These are phyloP conservation scores for Etheostoma nigrum DNA, from an alignment of 2,797 vertebrate species.

Conservation along the genomic window DNA sequence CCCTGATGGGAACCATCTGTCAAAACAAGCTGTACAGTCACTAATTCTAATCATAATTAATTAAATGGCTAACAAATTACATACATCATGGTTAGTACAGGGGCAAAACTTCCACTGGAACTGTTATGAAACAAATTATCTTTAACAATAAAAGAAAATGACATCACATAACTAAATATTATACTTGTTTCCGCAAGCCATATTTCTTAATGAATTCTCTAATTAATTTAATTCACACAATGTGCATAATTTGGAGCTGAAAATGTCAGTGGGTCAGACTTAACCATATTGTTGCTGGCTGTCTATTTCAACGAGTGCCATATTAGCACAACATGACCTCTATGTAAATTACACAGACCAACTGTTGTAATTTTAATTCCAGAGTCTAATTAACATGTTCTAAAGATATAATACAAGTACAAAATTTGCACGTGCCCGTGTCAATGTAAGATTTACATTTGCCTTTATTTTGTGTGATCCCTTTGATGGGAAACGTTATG, in stretches of 20 bases:
- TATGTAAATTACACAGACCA: conserved; percentile 86
- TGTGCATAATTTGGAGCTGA: conserved; percentile 93
- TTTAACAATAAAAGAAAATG: conserved; percentile 93
- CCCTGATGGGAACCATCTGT: conserved; percentile 95
- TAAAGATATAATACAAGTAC: conserved; percentile 77
- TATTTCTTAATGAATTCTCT: conserved; percentile 94
- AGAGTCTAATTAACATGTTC: conserved; percentile 77
- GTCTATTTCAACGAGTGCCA: conserved; percentile 88
- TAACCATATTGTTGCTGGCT: conserved; percentile 89
- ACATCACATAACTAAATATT: conserved; percentile 92
- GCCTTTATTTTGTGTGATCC: conserved; percentile 64
- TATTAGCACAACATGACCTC: conserved; percentile 92
- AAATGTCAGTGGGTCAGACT: conserved; percentile 92
- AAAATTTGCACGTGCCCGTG: conserved; percentile 76
- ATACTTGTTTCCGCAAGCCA: conserved; percentile 88
- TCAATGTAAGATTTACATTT: conserved; percentile 70
- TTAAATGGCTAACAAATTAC: conserved; percentile 96
- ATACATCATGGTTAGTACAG: conserved; percentile 90
- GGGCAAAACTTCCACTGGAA: conserved; percentile 89
- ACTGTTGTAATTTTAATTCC: conserved; percentile 85
- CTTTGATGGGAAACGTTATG: conserved; percentile 42
- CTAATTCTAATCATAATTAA: conserved; percentile 95
- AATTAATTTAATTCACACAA: conserved; percentile 96
- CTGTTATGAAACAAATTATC: conserved; percentile 95
- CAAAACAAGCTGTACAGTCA: conserved; percentile 89